These are phyloP conservation scores for Alligator sinensis DNA, from an alignment of 2,113 vertebrate species.

Conservation along the genomic window DNA sequence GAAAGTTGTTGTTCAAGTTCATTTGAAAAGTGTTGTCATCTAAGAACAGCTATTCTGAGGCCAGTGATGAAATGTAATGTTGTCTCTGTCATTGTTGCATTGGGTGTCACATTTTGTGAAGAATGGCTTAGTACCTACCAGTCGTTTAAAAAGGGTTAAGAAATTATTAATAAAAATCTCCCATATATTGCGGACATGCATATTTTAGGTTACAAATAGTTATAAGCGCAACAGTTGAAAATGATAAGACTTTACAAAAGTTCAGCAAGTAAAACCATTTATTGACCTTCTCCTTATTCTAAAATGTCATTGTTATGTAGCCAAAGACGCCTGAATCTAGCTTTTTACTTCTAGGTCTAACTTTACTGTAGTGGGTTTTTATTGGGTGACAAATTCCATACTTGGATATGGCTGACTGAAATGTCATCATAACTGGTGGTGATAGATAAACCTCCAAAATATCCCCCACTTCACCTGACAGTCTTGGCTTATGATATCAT, in stretches of 20 bases:
- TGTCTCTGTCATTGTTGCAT: conserved; percentile 19
- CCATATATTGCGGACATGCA: conserved; percentile 68
- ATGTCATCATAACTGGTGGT: neutral
- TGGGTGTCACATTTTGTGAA: conserved; percentile 58
- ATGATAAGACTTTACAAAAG: conserved; percentile 64
- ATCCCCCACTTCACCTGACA: neutral
- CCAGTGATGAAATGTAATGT: too few species aligned
- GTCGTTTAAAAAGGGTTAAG: conserved; percentile 71
- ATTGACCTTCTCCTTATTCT: conserved; percentile 39
- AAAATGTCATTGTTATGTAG: too few species aligned
- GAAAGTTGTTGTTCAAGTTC: too few species aligned
- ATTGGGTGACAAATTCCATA: conserved; percentile 35
- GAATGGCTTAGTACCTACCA: conserved; percentile 48
- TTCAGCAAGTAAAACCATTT: conserved; percentile 68
- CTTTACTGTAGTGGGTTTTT: conserved; percentile 29
- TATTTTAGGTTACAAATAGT: conserved; percentile 60
- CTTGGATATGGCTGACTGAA: neutral
- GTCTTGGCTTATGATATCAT: neutral
- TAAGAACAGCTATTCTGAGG: too few species aligned
- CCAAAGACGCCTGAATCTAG: neutral
- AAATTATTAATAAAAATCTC: conserved; percentile 68
- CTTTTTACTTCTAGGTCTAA: conserved; percentile 53
- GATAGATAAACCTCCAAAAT: neutral
- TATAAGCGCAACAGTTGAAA: conserved; percentile 73
- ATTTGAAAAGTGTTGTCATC: too few species aligned